Base-by-base conservation (phyloP, 2,888 invertebrate species). In the Amaurobius ferox region DNA sequence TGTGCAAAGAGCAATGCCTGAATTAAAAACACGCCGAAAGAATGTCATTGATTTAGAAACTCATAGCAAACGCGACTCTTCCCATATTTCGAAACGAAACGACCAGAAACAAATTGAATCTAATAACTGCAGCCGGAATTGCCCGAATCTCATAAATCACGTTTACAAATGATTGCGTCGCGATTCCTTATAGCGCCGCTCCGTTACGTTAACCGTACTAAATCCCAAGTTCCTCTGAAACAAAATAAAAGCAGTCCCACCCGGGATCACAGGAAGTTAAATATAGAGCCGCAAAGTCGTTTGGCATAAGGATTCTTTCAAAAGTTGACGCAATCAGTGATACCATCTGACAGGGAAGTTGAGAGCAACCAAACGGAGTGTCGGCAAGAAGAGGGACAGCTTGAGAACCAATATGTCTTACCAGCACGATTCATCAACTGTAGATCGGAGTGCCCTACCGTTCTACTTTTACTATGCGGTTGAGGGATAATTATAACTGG, bases 261-360 rank as follows among this genome's bases (percentile, higher is more conserved):
- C 44, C 44, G n/a, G n/a, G 66, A 44, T 29, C 35, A 35, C 26
- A 62, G 76, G 77, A 77, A 77, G 77, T 77, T 77, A 77, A 68
- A 77, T 68, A 68, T 77, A 77, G 77, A 77, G 55, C 39, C 35
- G 67, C 66, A 67, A 39, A 67, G 67, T 76, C 76, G 29, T 66
- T 76, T 67, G 67, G 66, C 76, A 76, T 76, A 76, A 76, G 76
- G 76, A 67, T 76, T 67, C 77, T 68, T 77, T 77, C 77, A 77
- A 61, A 44, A 68, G 77, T 77, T 77, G 77, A 77, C 77, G 77
- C 77, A 77, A 77, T 77, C 77, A 35, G 23, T 77, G 77, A 77
- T 77, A 68, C 35, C 77, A 77, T 77, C 77, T 77, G 77, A 77
- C 77, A 77, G 35, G 55, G 16, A 40, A 61, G 67, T 68, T 77